Base-by-base conservation (phyloP, 1,140 invertebrate species). In the Drosophila pandora region DNA sequence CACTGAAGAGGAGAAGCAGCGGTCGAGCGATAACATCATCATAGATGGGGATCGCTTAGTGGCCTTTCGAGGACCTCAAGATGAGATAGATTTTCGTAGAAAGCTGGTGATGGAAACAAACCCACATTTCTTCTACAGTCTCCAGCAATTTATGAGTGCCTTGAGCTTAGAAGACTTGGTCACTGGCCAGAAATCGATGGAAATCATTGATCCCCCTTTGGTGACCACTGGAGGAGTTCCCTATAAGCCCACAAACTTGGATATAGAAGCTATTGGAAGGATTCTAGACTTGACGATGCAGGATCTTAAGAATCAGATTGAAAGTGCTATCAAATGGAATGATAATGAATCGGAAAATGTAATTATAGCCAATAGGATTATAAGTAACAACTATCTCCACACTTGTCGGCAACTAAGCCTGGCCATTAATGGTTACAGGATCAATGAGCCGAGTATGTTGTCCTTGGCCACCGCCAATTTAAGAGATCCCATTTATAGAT, bases 401-500 rank as follows among this genome's bases (percentile, higher is more conserved):
- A 48, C 78, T 3, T 76, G 69, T 21, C 53, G 59, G 0, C 55
- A 68, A 12, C 23, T 87, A 1, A 79, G 62, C 10, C 32, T 47
- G 32, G 65, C 56, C 7, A 58, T 87, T 5, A 87, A 87, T 28
- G 75, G 63, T 0, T 13, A 68, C 23, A 41, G 21, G 0, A 3
- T 30, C 7, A 34, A 68, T 43, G 21, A 61, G 10, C 64, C 83
- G 2, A 78, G 37, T 57, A 45, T 87, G 41, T 17, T 87, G 23
- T 65, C 69, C 8, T 39, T 76, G 62, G 41, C 74, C 22, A 72
- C 83, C 0, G 48, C 74, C 17, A 82, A 88, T 13, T 56, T 88
- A 0, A 63, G 83, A 7, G 82, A 87, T 79, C 82, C 78, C 34
- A 79, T 87, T 32, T 87, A 87, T 13, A 64, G 78, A 4, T 22